Evolutionary conservation across 2,113 vertebrate species (phyloP), one percentile per base, ranked within the genome.

Genomic region (Tichodroma muraria): DNA sequence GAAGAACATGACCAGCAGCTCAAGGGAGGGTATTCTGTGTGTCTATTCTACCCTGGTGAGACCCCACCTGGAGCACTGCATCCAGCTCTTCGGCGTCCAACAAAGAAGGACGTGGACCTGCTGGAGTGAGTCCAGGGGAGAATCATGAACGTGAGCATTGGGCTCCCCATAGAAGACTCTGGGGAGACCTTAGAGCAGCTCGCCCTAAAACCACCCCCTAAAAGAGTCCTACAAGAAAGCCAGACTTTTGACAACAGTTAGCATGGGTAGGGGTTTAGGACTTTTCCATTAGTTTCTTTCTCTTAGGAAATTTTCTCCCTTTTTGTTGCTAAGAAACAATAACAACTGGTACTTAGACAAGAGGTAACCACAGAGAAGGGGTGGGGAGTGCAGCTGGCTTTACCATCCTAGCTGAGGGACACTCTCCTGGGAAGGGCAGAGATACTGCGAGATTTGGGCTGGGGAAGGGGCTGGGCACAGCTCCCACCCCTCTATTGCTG

Each of bases 181-280:
- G 11, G 21, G 13, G 30, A 40, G 45, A 54, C 25, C 10, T 30
- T 30, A 31, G 5, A 87, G 21, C 23, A 70, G 16, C 15, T 45
- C 1, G 0, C 35, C 13, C 13, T n/a, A 40, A n/a, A 47, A 10
- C 10, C 17, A 38, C 3, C 5, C 8, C 10, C 30, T 35, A 14
- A 54, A 38, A 38, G 11, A 6, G 9, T 15, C 24, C 40, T 54
- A 47, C 15, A 47, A 38, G 23, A 47, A 78, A 70, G n/a, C 3
- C 28, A 47, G 23, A 45, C 12, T 79, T 53, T 24, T 61, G 15
- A 70, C 6, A n/a, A 47, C 28, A 4, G 8, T 30, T 87, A 54
- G 47, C 16, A 70, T 52, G 6, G 22, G 6, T n/a, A 52, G 8
- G 10, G 22, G 10, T 40, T 27, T 50, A 21, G 17, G 45, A 40